Conservation (phyloP, 2,113 vertebrate genomes). For the Anarhynchus alexandrinus region DNA sequence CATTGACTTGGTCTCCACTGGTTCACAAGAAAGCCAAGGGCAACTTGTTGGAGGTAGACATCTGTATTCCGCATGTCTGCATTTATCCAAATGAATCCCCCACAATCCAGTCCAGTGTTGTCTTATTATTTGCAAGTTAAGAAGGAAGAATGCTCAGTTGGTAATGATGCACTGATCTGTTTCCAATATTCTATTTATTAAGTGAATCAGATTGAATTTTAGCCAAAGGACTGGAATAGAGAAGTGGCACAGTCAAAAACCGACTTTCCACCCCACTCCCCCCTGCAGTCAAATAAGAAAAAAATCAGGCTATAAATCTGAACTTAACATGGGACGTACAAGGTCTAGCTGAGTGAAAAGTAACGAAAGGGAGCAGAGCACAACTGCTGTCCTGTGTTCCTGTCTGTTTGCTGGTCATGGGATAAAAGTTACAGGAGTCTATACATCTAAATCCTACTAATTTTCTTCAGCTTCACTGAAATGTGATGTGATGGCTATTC, state of each 20-base stretch:
- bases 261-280: neutral
- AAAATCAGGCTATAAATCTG: neutral
- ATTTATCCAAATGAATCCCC: neutral
- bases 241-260: neutral
- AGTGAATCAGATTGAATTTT: neutral
- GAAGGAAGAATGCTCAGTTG: neutral
- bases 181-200: neutral
- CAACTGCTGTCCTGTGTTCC: neutral
- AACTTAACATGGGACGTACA: neutral
- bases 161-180: neutral
- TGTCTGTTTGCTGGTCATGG: neutral
- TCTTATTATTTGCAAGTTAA: neutral
- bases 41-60: neutral
- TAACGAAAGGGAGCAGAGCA: neutral
- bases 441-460: neutral
- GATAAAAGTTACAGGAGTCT: neutral
- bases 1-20: neutral
- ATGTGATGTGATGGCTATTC: neutral
- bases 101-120: neutral
- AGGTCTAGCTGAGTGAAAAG: neutral
- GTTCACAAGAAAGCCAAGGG: neutral
- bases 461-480: neutral
- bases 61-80: neutral
- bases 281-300: neutral
- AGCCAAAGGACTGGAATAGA: neutral